These are phyloP conservation scores for Silurus glanis DNA, from an alignment of 2,113 vertebrate genomes.

Conservation along the genomic window DNA sequence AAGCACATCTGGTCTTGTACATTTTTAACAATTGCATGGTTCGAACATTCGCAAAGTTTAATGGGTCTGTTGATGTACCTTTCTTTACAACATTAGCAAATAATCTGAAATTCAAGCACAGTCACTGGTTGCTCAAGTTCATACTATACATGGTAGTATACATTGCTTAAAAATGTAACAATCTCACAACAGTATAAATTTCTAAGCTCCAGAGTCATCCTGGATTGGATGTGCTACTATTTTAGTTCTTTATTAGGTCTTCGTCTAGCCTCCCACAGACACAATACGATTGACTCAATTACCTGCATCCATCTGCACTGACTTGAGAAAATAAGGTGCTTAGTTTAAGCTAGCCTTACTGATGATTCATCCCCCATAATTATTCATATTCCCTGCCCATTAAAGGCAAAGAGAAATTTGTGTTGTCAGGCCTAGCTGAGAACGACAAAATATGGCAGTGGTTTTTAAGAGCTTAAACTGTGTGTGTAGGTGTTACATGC, in stretches of 20 bases:
- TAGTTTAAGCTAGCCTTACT: slow-evolving; percentile 32
- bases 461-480: slow-evolving; percentile 31
- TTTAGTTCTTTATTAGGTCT: neutral
- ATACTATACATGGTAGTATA: neutral
- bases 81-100: neutral
- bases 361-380: slow-evolving; percentile 41
- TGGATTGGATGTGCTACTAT: neutral
- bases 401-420: slow-evolving; percentile 26
- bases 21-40: neutral
- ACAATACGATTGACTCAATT: slow-evolving; percentile 34
- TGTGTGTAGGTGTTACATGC: slow-evolving; percentile 36
- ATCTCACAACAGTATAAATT: neutral
- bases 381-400: slow-evolving; percentile 37
- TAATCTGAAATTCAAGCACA: neutral
- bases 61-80: neutral
- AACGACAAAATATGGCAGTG: slow-evolving; percentile 18
- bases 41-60: neutral
- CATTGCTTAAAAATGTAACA: neutral
- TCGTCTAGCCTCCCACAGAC: slow-evolving; percentile 7
- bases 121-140: neutral
- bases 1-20: neutral
- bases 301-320: slow-evolving; percentile 26
- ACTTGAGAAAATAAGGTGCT: slow-evolving; percentile 29
- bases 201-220: too few species aligned
- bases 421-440: slow-evolving; percentile 10